A percentile compares a stretch with the other conserved stretches of the same genome.
Conservation (phyloP, 1,140 invertebrate genomes). For the Orussus abietinus region DNA sequence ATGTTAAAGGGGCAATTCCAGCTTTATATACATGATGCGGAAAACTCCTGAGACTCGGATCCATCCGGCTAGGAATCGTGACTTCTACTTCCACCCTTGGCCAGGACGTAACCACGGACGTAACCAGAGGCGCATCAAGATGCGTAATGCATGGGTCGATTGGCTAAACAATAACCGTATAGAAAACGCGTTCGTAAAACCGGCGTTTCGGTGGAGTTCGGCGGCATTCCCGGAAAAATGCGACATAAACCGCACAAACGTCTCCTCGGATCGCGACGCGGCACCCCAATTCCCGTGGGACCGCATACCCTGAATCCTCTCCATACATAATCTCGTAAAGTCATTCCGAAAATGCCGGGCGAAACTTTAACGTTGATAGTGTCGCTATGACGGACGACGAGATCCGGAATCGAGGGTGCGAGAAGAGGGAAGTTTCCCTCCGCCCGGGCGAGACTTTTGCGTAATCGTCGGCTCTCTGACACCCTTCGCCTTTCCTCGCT, state of each 20-base stretch:
- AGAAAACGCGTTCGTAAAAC: background rate
- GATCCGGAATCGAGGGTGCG: no score
- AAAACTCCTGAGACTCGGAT: no score
- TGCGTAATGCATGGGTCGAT: slow-evolving; percentile 10
- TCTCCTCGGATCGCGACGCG: slow-evolving; percentile 2
- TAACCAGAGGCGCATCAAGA: slow-evolving; percentile 6
- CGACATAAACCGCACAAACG: slow-evolving; percentile 2
- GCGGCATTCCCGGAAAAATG: slow-evolving; percentile 5
- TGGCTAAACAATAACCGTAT: slow-evolving; percentile 11
- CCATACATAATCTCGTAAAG: slow-evolving; percentile 23
- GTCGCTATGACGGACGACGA: slow-evolving; percentile 24
- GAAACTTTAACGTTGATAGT: slow-evolving; percentile 27
- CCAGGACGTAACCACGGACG: no score
- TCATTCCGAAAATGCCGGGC: slow-evolving; percentile 28
- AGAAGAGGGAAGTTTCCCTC: no score
- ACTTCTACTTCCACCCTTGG: no score
- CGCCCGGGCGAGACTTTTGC: no score
- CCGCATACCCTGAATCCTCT: no score
- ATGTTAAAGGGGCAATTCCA: no score
- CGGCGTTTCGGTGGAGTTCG: no score
- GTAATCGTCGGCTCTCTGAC: slow-evolving; percentile 29
- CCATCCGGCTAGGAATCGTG: no score
- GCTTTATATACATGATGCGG: no score
- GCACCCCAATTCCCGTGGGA: slow-evolving; percentile 27
- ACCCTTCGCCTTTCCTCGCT: slow-evolving; percentile 21